These are phyloP conservation scores for Orientallactaga sibirica DNA, from an alignment of 2,797 vertebrate species.

Conservation along the genomic window DNA sequence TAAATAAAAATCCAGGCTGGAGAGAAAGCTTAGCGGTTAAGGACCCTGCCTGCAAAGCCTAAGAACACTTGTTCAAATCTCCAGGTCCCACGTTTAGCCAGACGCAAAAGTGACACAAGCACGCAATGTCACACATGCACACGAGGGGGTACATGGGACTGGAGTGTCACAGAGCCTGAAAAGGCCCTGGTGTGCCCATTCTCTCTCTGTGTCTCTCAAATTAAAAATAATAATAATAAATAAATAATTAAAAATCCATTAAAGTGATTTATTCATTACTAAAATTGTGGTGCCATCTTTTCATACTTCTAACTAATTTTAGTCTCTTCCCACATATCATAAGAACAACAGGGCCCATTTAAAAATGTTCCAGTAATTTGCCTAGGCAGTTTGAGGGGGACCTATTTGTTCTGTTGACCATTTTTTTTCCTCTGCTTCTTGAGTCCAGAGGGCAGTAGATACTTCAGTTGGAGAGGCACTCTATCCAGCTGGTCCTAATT, in stretches of 20 bases:
- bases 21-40: too few relatives aligned
- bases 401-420: background rate
- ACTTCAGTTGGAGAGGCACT: background rate
- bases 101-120: too few relatives aligned
- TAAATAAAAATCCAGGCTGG: too few relatives aligned
- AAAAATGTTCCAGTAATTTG: constrained; percentile 4
- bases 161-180: too few relatives aligned
- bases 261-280: background rate
- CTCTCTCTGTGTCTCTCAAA: too few relatives aligned
- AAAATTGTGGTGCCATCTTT: constrained; percentile 9
- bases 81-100: too few relatives aligned
- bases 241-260: background rate
- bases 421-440: constrained; percentile 34
- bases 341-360: background rate
- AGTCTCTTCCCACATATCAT: background rate
- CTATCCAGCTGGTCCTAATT: background rate
- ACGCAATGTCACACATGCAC: too few relatives aligned
- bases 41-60: too few relatives aligned
- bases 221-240: too few relatives aligned
- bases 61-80: too few relatives aligned
- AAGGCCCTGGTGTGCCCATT: too few relatives aligned
- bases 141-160: too few relatives aligned
- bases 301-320: background rate
- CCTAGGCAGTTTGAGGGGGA: background rate
- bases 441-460: background rate